Conservation (phyloP, 1,140 invertebrate genomes). For the Apocrypta bakeri region DNA sequence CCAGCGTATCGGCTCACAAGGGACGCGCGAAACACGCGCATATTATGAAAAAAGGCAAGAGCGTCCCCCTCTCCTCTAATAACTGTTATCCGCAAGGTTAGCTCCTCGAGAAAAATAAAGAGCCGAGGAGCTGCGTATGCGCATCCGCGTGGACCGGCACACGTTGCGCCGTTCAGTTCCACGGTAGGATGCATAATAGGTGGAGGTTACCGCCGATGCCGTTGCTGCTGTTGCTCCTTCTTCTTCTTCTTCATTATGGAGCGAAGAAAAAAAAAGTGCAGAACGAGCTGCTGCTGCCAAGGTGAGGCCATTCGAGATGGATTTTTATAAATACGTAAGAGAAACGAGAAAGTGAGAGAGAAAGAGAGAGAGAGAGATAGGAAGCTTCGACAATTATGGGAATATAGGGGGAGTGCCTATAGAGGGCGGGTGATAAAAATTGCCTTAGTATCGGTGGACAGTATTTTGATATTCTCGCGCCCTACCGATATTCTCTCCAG, state of each 20-base stretch:
- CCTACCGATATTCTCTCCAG: background rate
- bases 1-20: constrained; percentile 47
- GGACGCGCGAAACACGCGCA: constrained; percentile 63
- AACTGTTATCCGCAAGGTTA: constrained; percentile 74
- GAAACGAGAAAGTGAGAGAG: too few species aligned
- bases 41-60: constrained; percentile 65
- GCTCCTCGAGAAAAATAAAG: background rate
- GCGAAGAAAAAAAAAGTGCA: constrained; percentile 16
- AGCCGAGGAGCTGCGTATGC: background rate
- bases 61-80: constrained; percentile 63
- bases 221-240: constrained; percentile 35
- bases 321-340: too few species aligned
- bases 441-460: background rate
- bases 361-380: too few species aligned
- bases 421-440: background rate
- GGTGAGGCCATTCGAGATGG: background rate
- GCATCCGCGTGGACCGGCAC: background rate
- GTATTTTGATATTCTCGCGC: too few species aligned
- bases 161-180: constrained; percentile 39
- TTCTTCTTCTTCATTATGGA: constrained; percentile 20
- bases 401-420: too few species aligned
- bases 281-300: background rate
- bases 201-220: background rate
- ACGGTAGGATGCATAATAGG: constrained; percentile 60
- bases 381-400: background rate